Base-by-base conservation (phyloP, 2,888 invertebrate species). In the Trissolcus brochymenae region DNA sequence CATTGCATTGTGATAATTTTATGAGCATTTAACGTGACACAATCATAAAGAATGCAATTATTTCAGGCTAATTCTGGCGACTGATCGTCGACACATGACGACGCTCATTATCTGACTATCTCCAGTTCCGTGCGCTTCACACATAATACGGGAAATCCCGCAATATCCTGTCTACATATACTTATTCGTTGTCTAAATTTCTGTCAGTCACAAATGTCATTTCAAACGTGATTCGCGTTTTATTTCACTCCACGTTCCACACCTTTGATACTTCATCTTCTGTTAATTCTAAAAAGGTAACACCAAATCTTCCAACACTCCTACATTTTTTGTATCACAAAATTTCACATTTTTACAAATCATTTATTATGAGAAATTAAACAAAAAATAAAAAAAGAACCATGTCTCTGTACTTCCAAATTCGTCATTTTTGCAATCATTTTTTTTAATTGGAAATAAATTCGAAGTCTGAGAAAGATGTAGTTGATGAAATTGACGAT, bases 81-180 rank as follows among this genome's bases (percentile, higher is more conserved):
- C 74, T 76, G 75, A 75, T 76, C 80, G 71, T 64, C 73, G 76
- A 76, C 68, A 70, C 78, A 78, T 80, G 76, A 74, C 80, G 78
- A 71, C 49, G 41, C 73, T 57, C 62, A 78, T 78, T 71, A 80
- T 80, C 61, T 71, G 19, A 41, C 21, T 74, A 79, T 76, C 72
- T 79, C 62, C 49, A 68, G 71, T 77, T 72, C 60, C 59, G 73
- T 61, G 51, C 68, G 43, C 50, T 76, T 74, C 70, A 64, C 74
- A 76, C 76, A 76, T 73, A 76, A 76, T 77, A 72, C 70, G 75
- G 78, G 76, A 73, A 66, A 78, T 76, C 76, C 73, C 76, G 73
- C 67, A 68, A 72, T 70, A 76, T 79, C 79, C 79, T 78, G 77
- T 61, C 64, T 78, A 78, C 72, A 79, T 78, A 79, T 67, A 79